These are phyloP conservation scores for Drosophila robusta DNA, from an alignment of 2,888 invertebrate species.

Conservation along the genomic window DNA sequence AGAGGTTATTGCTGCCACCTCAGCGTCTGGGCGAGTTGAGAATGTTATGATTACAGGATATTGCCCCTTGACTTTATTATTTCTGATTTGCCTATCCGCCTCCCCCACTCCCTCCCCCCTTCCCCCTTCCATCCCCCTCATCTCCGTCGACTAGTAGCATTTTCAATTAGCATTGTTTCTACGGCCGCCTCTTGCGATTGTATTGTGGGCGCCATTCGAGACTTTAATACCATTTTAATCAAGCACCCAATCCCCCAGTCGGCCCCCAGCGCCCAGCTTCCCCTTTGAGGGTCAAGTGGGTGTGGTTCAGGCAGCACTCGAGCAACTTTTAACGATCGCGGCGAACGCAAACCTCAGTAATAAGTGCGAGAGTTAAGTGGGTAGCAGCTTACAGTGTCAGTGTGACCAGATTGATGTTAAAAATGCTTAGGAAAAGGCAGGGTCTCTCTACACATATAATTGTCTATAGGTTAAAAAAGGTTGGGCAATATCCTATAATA, in stretches of 20 bases:
- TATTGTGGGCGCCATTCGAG: constrained; percentile 31
- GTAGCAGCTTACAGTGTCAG: no score
- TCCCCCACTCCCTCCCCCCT: no score
- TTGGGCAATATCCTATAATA: no score
- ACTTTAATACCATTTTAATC: constrained; percentile 42
- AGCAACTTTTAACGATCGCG: background rate
- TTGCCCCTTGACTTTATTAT: constrained; percentile 70
- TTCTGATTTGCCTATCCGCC: constrained; percentile 54
- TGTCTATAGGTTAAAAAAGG: no score
- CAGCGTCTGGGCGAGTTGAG: constrained; percentile 28
- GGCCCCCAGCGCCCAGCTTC: background rate
- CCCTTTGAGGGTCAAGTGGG: background rate
- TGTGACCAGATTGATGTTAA: background rate
- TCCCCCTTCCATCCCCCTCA: background rate
- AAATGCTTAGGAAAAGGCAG: no score
- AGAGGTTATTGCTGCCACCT: background rate
- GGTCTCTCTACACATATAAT: no score
- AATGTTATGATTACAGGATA: constrained; percentile 67
- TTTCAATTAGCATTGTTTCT: background rate
- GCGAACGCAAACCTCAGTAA: no score
- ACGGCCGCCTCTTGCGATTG: constrained; percentile 2
- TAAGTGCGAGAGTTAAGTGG: no score
- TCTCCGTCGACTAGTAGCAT: background rate
- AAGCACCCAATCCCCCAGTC: constrained; percentile 6
- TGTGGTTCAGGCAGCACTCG: constrained; percentile 1